Evolutionary conservation across 2,113 vertebrate species (phyloP).

Genomic region (Xenopus tropicalis): UCB_Xtro_10.0 CM004447.2:57147501-57148000

Average conservation of each 20-base stretch:
- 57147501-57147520: too few species aligned
- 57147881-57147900: constrained; percentile 82
- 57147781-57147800: not conserved
- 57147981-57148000: constrained; percentile 76
- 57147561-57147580: constrained; percentile 79
- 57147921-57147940: constrained; percentile 81
- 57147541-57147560: constrained; percentile 71
- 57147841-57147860: constrained; percentile 80
- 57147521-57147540: too few species aligned
- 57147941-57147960: constrained; percentile 82
- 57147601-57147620: constrained; percentile 91
- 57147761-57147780: constrained; percentile 9
- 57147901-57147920: constrained; percentile 80
- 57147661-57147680: constrained; percentile 85
- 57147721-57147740: constrained; percentile 60
- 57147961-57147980: constrained; percentile 82
- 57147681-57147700: constrained; percentile 84
- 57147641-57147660: constrained; percentile 89
- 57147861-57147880: constrained; percentile 77
- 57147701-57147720: constrained; percentile 59
- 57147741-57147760: too few species aligned
- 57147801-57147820: not conserved
- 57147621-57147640: constrained; percentile 96
- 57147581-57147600: constrained; percentile 88
- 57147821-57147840: constrained; percentile 80